These are phyloP conservation scores for Eupeodes corollae DNA, from an alignment of 1,140 invertebrate genomes.

Conservation along the genomic window DNA sequence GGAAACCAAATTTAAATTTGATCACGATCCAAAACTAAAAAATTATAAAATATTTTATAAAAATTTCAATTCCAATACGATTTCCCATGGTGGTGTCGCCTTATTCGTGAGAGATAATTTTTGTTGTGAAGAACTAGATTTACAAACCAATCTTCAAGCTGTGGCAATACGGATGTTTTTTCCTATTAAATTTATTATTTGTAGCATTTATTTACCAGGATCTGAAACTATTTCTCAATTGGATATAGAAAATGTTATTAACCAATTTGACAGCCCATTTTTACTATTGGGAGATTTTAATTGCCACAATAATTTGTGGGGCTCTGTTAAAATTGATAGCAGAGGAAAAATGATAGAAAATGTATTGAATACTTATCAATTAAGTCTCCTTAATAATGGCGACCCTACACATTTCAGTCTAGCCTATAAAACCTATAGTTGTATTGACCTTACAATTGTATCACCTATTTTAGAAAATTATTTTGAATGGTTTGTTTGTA, in stretches of 20 bases:
- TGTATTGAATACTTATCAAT: background rate
- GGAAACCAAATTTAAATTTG: background rate
- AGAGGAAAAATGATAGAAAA: background rate
- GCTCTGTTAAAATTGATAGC: background rate
- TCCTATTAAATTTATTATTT: background rate
- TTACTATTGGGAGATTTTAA: conserved; percentile 2
- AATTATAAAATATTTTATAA: too few relatives aligned
- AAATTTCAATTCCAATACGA: too few relatives aligned
- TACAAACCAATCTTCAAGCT: background rate
- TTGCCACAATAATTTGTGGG: background rate
- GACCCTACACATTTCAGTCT: background rate
- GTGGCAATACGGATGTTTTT: background rate
- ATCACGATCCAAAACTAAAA: too few relatives aligned
- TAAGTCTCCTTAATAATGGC: background rate
- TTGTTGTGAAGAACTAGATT: background rate
- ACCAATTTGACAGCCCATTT: background rate
- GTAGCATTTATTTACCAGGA: background rate
- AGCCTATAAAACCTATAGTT: background rate
- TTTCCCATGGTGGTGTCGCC: too few relatives aligned
- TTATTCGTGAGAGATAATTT: background rate
- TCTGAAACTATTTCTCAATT: background rate
- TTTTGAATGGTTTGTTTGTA: conserved; percentile 1
- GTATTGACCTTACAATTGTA: background rate
- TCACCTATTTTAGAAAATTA: background rate
- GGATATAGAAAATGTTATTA: background rate